Evolutionary conservation across 1,140 invertebrate species (phyloP), one percentile per base, ranked within the genome.

Genomic region (Penaeus japonicus): DNA sequence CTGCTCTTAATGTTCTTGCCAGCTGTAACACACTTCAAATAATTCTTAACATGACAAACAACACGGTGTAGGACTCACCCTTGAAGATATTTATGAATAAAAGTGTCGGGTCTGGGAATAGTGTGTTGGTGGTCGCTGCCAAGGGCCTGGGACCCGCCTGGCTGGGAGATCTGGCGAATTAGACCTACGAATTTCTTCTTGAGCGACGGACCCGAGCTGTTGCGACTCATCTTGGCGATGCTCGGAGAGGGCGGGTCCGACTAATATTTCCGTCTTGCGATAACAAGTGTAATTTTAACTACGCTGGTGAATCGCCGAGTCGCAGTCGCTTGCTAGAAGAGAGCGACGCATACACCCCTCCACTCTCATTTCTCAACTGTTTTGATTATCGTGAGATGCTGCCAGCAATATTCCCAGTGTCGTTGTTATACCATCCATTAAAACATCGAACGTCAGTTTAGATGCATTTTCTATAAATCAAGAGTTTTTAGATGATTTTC

Each of bases 111-210:
- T 85, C 94, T 93, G 84, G 94, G 86, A 22, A 88, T 93, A 62
- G 86, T 81, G 70, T 81, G 86, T 22, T 73, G 91, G 93, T 93
- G 92, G 92, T 93, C 92, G 91, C 94, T 92, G 87, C 93, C 92
- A 53, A 92, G 77, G 89, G 95, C 94, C 89, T 95, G 94, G 87
- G 94, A 94, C 90, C 95, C 95, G 85, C 90, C 90, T 27, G 92
- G 87, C 75, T 91, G 90, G 3, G 95, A 96, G 86, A 96, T 92
- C 92, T 96, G 95, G 79, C 95, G 93, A 92, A 96, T 95, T 92
- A 96, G 96, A 89, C 95, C 95, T 87, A 95, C 95, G 90, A 96
- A 94, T 92, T 95, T 94, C 93, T 96, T 95, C 70, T 95, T 93
- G 91, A 96, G 93, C 77, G 95, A 96, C 89, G 95, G 95, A 32